Evolutionary conservation across 1,140 invertebrate genomes (phyloP), one percentile per base, ranked within the genome.

Genomic region (Drosophila neocordata): DNA sequence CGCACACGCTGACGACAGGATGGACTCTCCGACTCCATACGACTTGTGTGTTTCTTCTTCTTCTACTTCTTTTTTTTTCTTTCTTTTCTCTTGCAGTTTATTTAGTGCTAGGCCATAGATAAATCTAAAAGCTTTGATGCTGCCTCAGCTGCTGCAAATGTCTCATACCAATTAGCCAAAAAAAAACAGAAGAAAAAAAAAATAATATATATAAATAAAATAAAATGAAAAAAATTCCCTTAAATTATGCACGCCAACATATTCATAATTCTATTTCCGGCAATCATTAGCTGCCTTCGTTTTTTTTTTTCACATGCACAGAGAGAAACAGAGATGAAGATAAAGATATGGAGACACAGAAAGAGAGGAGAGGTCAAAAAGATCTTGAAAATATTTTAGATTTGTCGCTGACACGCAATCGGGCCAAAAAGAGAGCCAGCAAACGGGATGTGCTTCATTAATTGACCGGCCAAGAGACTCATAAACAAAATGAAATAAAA

Each of bases 191-290:
- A 41, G 7, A 41, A 41, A 5, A 6, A 41, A 41, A 41, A 5
- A 41, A 5, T 3, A 31, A 31, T 31, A 31, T 31, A 31, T 31
- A 31, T 31, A 31, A 5, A 31, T 31, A 31, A 6, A 31, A 31
- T 31, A 44, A 18, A 2, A 44, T 20, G 20, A 20, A 20, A 48
- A 20, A n/a, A 38, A 48, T 20, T 9, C 41, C 41, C 41, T 48
- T 87, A 87, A 82, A 83, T 83, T 88, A 87, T 76, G 83, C 79
- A 88, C 79, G 82, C 78, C 82, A 85, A 85, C 82, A 71, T 85
- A 85, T 85, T 85, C 82, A 87, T 87, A 87, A 87, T 87, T 87
- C 83, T 87, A 87, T 87, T 87, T 87, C 82, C 82, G 82, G 79
- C 83, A 88, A 48, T 83, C 72, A 87, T 87, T 87, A 87, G 59